phyloP scores from a whole-genome alignment of 1,140 invertebrate species.

The Oedothorax gibbosus region DNA sequence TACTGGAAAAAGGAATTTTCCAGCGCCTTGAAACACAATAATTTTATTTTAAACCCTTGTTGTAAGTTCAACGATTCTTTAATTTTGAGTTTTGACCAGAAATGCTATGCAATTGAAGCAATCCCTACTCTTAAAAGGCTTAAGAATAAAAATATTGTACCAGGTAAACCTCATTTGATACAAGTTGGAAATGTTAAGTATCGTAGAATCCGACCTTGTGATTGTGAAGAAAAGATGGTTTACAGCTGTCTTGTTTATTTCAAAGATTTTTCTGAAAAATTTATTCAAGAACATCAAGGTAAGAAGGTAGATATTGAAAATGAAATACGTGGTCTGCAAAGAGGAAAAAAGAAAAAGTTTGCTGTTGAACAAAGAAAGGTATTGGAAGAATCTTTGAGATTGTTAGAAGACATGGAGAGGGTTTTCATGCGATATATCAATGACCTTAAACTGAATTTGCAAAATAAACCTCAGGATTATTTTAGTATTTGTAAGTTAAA shows the following conservation, averaged over 20 bases:
- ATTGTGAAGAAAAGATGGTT: constrained; percentile 15
- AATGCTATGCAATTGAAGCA: constrained; percentile 12
- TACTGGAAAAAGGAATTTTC: constrained; percentile 12
- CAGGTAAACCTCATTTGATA: constrained; percentile 21
- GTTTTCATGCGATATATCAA: too few species aligned
- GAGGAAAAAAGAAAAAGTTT: neutral
- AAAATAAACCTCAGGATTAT: neutral
- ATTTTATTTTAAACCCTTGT: constrained; percentile 19
- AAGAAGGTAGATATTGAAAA: constrained; percentile 15
- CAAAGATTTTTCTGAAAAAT: neutral
- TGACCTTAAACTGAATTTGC: too few species aligned
- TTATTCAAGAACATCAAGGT: constrained; percentile 6
- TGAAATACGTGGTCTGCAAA: constrained; percentile 4
- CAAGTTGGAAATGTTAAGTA: neutral
- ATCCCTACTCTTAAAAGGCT: neutral
- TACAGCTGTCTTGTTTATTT: constrained; percentile 5
- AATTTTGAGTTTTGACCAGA: constrained; percentile 25
- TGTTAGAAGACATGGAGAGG: neutral
- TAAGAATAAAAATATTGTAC: constrained; percentile 12
- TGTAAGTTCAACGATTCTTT: constrained; percentile 43
- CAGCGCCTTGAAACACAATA: neutral
- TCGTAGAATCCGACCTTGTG: constrained; percentile 15
- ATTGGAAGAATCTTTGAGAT: neutral
- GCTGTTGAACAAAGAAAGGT: neutral
- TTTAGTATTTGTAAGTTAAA: constrained; percentile 24